phyloP scores from a whole-genome alignment of 2,113 vertebrate species.

The Dicaeum eximium region DNA sequence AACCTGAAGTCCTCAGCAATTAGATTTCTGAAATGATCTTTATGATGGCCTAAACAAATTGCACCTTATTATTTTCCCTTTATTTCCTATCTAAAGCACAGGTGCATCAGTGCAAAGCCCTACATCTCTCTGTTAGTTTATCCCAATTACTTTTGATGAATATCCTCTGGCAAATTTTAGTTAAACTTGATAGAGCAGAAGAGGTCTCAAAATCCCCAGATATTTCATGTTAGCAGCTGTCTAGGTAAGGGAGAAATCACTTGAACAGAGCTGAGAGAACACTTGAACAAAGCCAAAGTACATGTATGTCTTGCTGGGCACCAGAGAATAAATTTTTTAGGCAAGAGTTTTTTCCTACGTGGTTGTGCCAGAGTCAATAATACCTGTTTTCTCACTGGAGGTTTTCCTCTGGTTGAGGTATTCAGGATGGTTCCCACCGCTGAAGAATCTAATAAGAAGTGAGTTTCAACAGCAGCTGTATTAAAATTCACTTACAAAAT shows the following conservation, averaged over 20 bases:
- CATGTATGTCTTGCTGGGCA: not conserved
- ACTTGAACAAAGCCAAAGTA: not conserved
- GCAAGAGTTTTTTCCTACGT: not conserved
- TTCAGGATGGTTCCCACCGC: not conserved
- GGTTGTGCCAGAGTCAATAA: not conserved
- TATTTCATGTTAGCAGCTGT: not conserved
- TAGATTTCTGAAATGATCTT: not conserved
- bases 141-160: not conserved
- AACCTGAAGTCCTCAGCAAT: not conserved
- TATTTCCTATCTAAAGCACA: not conserved
- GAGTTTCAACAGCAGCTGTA: not conserved
- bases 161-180: not conserved
- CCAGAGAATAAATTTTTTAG: not conserved
- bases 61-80: not conserved
- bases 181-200: not conserved
- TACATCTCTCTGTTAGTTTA: not conserved
- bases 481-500: conserved; percentile 47
- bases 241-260: not conserved
- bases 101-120: not conserved
- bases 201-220: not conserved
- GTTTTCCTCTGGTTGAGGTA: not conserved
- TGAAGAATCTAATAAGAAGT: conserved; percentile 6
- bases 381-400: not conserved
- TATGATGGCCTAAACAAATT: not conserved
- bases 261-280: not conserved